phyloP scores from a whole-genome alignment of 2,888 invertebrate species.

The Sinohyriopsis cumingii region DNA sequence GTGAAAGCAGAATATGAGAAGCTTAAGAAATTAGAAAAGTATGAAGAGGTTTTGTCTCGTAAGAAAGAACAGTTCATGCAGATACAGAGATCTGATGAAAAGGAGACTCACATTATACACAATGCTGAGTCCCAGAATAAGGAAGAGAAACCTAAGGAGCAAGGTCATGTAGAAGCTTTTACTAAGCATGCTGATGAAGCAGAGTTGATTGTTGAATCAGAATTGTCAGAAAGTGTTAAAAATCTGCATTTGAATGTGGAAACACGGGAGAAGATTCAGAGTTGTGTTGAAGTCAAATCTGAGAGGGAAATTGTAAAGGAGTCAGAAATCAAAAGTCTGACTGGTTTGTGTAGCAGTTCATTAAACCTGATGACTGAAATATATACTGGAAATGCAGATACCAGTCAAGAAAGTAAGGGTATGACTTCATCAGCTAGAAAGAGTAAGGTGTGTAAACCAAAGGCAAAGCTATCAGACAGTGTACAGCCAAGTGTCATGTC shows the following conservation, averaged over 20 bases:
- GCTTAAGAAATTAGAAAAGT: slow-evolving; percentile 41
- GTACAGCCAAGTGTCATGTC: slow-evolving; percentile 7
- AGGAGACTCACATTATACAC: background rate
- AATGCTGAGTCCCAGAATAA: background rate
- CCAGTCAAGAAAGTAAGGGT: too few species aligned
- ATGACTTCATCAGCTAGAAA: too few species aligned
- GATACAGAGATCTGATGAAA: background rate
- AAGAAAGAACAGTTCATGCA: background rate
- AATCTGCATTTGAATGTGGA: background rate
- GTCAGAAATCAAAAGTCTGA: background rate
- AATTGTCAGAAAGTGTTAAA: too few species aligned
- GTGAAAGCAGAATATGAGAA: slow-evolving; percentile 38
- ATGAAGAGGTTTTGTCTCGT: slow-evolving; percentile 4
- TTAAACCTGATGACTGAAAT: too few species aligned
- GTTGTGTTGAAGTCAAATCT: background rate
- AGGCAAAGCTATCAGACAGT: background rate
- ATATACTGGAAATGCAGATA: too few species aligned
- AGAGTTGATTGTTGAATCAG: too few species aligned
- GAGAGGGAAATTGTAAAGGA: background rate
- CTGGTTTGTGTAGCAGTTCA: too few species aligned
- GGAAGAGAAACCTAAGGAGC: background rate
- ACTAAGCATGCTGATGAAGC: too few species aligned
- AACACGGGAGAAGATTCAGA: slow-evolving; percentile 1
- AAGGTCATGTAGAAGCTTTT: too few species aligned
- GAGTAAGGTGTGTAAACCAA: too few species aligned